Evolutionary conservation across 2,797 vertebrate species (phyloP).

Genomic region (Paramormyrops hopkinsi): DNA sequence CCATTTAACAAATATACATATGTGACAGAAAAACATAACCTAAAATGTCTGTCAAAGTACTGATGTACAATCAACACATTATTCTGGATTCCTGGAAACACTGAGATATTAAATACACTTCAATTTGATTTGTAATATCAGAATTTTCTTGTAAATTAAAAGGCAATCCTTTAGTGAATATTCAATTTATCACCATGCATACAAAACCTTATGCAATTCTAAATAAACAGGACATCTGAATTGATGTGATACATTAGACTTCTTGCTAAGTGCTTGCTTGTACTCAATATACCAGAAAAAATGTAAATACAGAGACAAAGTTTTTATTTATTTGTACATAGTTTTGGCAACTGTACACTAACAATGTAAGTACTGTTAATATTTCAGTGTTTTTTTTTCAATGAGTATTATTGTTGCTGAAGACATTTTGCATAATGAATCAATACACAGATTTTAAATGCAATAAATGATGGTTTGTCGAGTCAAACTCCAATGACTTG

Average conservation of each 20-base stretch:
- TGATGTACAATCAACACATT: not conserved
- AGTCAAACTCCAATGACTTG: constrained; percentile 5
- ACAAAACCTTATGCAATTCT: not conserved
- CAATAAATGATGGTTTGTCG: not conserved
- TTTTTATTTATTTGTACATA: constrained; percentile 57
- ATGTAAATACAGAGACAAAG: constrained; percentile 12
- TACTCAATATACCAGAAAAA: not conserved
- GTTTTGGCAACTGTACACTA: constrained; percentile 32
- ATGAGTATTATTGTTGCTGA: constrained; percentile 30
- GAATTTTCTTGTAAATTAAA: not conserved
- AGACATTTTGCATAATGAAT: constrained; percentile 20
- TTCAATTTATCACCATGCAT: not conserved
- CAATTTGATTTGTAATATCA: not conserved
- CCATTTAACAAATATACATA: not conserved
- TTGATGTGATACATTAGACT: constrained; percentile 44
- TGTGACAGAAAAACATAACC: not conserved
- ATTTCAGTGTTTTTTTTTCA: constrained; percentile 34
- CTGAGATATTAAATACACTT: not conserved
- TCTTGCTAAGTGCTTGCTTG: constrained; percentile 33
- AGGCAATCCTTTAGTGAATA: not conserved
- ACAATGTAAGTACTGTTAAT: constrained; percentile 51
- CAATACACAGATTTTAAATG: constrained; percentile 3
- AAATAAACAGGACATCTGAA: constrained; percentile 30
- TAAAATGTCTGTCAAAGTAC: not conserved
- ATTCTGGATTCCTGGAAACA: not conserved